A percentile compares a stretch with the other conserved stretches of the same genome.
Conservation (phyloP, 1,140 invertebrate species). For the Eumeta japonica region DNA sequence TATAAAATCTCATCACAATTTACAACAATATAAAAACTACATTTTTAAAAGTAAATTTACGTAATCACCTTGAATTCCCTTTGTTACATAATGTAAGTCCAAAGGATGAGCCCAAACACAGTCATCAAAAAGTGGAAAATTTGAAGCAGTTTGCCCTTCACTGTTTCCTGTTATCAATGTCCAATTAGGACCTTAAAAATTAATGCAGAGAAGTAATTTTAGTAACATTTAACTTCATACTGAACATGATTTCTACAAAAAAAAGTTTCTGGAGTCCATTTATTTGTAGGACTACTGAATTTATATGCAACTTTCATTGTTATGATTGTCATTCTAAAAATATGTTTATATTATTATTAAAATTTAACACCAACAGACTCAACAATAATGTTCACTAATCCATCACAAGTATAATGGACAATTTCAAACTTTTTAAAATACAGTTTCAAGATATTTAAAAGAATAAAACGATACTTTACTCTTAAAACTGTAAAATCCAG, state of each 20-base stretch:
- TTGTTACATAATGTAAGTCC: slow-evolving; percentile 44
- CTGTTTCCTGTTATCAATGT: slow-evolving; percentile 36
- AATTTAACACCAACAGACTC: slow-evolving; percentile 3
- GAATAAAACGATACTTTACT: too few relatives aligned
- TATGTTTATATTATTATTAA: slow-evolving; percentile 4
- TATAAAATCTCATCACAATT: slow-evolving; percentile 1
- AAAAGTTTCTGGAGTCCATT: too few relatives aligned
- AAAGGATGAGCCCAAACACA: slow-evolving; percentile 36
- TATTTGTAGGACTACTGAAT: too few relatives aligned
- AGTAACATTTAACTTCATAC: not conserved
- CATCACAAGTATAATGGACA: too few relatives aligned
- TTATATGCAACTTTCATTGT: too few relatives aligned
- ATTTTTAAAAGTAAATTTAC: slow-evolving; percentile 9
- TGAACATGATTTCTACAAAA: too few relatives aligned
- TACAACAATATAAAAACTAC: slow-evolving; percentile 7
- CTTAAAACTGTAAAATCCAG: too few relatives aligned
- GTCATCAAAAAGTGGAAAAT: slow-evolving; percentile 26
- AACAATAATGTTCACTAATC: too few relatives aligned
- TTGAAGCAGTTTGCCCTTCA: slow-evolving; percentile 40
- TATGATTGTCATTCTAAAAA: too few relatives aligned
- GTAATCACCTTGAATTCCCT: slow-evolving; percentile 39
- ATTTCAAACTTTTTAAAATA: too few relatives aligned
- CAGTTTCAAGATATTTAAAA: too few relatives aligned
- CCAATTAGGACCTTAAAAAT: slow-evolving; percentile 41
- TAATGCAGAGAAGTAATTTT: slow-evolving; percentile 3